Evolutionary conservation across 2,888 invertebrate genomes (phyloP).

Genomic region (Drosophila fulvimacula): DNA sequence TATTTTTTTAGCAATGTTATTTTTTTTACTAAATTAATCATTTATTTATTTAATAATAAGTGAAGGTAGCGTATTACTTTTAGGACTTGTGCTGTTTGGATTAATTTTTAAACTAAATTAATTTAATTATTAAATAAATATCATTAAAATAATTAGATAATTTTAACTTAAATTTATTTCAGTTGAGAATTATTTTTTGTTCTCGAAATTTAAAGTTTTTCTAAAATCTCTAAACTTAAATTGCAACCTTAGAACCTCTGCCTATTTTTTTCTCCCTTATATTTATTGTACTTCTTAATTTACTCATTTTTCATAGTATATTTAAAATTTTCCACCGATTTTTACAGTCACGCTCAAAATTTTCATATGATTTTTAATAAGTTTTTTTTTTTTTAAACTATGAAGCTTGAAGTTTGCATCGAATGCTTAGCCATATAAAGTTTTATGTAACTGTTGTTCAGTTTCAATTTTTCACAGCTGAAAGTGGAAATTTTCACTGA

Average conservation of each 20-base stretch:
- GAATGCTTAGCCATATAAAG: neutral
- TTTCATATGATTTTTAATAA: neutral
- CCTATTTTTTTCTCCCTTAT: neutral
- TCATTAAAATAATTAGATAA: too few relatives aligned
- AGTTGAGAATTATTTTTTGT: too few relatives aligned
- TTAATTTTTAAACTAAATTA: too few relatives aligned
- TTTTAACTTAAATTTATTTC: too few relatives aligned
- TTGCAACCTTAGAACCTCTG: neutral
- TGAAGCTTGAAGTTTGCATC: neutral
- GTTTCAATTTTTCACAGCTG: neutral
- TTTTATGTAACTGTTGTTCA: neutral
- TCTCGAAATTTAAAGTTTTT: neutral
- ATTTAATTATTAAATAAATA: too few relatives aligned
- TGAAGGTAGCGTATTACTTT: too few relatives aligned
- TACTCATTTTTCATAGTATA: too few relatives aligned
- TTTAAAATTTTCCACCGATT: neutral
- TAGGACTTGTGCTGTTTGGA: too few relatives aligned
- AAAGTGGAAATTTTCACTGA: neutral
- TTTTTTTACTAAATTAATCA: too few relatives aligned
- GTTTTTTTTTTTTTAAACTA: neutral
- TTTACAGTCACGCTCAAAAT: neutral
- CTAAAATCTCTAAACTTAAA: neutral
- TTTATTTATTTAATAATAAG: too few relatives aligned
- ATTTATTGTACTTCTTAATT: neutral
- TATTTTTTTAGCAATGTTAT: too few relatives aligned